phyloP scores from a whole-genome alignment of 2,888 invertebrate genomes.

The Zaprionus obscuricornis region DNA sequence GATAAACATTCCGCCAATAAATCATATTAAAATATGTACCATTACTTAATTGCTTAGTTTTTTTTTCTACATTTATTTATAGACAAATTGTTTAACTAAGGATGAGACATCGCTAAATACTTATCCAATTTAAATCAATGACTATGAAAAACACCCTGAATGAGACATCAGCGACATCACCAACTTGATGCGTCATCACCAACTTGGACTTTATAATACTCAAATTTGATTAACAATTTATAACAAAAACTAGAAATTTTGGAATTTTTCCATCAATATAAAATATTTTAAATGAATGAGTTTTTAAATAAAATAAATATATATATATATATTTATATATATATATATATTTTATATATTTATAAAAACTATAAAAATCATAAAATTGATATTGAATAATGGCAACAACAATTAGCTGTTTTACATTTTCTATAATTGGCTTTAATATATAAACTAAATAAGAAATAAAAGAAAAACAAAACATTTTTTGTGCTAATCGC shows the following conservation, averaged over 20 bases:
- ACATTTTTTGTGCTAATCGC: constrained; percentile 54
- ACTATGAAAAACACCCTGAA: constrained; percentile 13
- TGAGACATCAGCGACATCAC: constrained; percentile 32
- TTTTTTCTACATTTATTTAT: constrained; percentile 34
- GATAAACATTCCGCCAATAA: constrained; percentile 47
- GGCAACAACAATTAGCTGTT: constrained; percentile 57
- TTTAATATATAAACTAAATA: constrained; percentile 64
- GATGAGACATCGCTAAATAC: constrained; percentile 1
- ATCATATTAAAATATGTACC: not conserved
- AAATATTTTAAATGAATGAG: constrained; percentile 67
- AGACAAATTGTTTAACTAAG: constrained; percentile 57
- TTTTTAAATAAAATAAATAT: constrained; percentile 61
- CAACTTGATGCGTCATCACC: constrained; percentile 50
- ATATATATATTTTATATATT: constrained; percentile 75
- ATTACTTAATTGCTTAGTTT: constrained; percentile 5
- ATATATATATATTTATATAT: constrained; percentile 13
- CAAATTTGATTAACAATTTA: constrained; percentile 30
- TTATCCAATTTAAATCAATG: constrained; percentile 4
- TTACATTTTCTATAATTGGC: constrained; percentile 73
- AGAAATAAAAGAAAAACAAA: constrained; percentile 13
- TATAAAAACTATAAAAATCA: constrained; percentile 70
- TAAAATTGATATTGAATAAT: constrained; percentile 55
- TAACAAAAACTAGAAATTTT: constrained; percentile 58
- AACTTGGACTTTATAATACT: constrained; percentile 43
- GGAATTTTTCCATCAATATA: constrained; percentile 54